phyloP scores from a whole-genome alignment of 2,113 vertebrate genomes.

The Indri indri region DNA sequence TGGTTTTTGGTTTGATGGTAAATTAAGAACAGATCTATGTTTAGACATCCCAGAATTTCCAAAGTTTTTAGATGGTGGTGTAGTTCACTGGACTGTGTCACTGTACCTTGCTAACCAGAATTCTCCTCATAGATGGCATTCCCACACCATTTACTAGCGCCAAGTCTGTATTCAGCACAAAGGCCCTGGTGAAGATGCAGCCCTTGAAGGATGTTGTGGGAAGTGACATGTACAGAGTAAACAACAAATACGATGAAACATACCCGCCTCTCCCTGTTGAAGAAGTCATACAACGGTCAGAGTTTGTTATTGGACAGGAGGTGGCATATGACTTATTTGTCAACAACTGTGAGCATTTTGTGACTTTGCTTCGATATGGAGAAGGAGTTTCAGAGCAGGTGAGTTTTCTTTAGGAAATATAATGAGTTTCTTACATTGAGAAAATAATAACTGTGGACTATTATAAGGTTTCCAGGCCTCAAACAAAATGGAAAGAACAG shows the following conservation, averaged over 20 bases:
- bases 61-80: neutral
- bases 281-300: conserved; percentile 89
- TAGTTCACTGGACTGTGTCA: neutral
- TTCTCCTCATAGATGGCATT: conserved; percentile 84
- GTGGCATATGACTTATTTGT: conserved; percentile 91
- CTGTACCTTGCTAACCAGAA: neutral
- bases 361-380: conserved; percentile 93
- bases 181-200: conserved; percentile 94
- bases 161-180: conserved; percentile 92
- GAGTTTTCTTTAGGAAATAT: neutral
- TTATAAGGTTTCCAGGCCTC: neutral
- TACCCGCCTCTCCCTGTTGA: conserved; percentile 85
- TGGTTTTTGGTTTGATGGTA: neutral
- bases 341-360: conserved; percentile 97
- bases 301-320: conserved; percentile 88
- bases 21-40: neutral
- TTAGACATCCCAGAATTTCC: neutral
- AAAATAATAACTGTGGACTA: neutral
- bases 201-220: conserved; percentile 93
- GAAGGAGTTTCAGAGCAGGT: conserved; percentile 93
- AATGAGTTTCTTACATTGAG: neutral
- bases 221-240: conserved; percentile 88
- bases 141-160: conserved; percentile 86
- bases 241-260: conserved; percentile 93
- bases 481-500: neutral